Evolutionary conservation across 2,113 vertebrate genomes (phyloP).

Genomic region (Pseudorhombus dupliciocellatus): DNA sequence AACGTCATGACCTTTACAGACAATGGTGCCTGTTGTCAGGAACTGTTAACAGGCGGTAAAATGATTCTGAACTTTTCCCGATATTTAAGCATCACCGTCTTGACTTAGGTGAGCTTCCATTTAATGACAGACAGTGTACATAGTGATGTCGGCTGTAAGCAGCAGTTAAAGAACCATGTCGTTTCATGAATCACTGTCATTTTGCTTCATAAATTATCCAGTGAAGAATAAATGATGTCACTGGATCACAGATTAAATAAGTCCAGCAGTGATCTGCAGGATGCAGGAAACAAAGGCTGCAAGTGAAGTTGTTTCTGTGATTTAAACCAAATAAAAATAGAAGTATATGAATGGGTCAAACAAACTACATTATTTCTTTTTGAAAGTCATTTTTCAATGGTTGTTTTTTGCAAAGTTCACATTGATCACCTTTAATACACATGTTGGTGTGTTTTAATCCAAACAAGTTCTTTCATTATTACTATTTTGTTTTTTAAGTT

Average conservation of each 20-base stretch:
- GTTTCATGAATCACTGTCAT: slow-evolving; percentile 52
- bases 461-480: not conserved
- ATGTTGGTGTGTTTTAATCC: too few relatives aligned
- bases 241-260: slow-evolving; percentile 39
- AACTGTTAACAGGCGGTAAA: slow-evolving; percentile 64
- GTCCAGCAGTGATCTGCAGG: slow-evolving; percentile 16
- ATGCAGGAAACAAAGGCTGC: not conserved
- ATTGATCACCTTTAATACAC: not conserved
- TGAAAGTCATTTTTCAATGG: not conserved
- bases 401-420: not conserved
- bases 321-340: slow-evolving; percentile 17
- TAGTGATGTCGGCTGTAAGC: slow-evolving; percentile 48
- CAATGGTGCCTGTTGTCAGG: slow-evolving; percentile 63
- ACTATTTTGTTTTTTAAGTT: not conserved
- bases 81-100: slow-evolving; percentile 23
- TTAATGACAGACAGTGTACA: slow-evolving; percentile 39
- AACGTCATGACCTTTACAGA: slow-evolving; percentile 72
- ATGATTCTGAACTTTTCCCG: slow-evolving; percentile 35
- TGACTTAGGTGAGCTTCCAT: slow-evolving; percentile 13
- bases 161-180: slow-evolving; percentile 63
- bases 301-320: not conserved
- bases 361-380: not conserved
- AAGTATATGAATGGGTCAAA: not conserved
- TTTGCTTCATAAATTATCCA: slow-evolving; percentile 57
- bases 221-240: slow-evolving; percentile 43